These are phyloP conservation scores for Umimayanthus chanpuru DNA, from an alignment of 92 coral and sea anemone species.

Conservation along the genomic window DNA sequence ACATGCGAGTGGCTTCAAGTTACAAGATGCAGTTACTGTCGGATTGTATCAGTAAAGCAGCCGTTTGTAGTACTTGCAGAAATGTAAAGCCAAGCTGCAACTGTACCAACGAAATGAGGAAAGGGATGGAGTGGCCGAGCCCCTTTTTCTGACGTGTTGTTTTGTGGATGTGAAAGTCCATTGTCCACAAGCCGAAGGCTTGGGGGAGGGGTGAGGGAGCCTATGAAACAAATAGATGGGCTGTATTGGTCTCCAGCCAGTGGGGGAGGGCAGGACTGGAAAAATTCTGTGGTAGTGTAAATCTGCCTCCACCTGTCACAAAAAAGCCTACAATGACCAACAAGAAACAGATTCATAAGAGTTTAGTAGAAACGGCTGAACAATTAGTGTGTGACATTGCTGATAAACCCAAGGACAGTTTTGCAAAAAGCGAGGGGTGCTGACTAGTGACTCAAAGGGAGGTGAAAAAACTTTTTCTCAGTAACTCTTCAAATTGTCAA, in stretches of 20 bases:
- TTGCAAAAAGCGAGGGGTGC: no score
- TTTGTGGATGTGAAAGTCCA: slow-evolving; percentile 38
- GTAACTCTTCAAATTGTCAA: no score
- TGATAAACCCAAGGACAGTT: slow-evolving; percentile 30
- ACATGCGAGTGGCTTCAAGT: no score
- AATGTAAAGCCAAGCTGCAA: slow-evolving; percentile 31
- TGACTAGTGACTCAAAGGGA: no score
- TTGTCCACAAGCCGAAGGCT: slow-evolving; percentile 33
- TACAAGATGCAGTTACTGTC: no score
- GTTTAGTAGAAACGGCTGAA: slow-evolving; percentile 55
- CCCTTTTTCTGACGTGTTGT: slow-evolving; percentile 36
- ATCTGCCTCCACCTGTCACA: slow-evolving; percentile 68
- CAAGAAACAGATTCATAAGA: slow-evolving; percentile 41
- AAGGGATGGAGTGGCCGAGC: no score
- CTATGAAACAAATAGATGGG: slow-evolving; percentile 56
- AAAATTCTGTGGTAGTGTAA: slow-evolving; percentile 33
- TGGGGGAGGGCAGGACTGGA: slow-evolving; percentile 14
- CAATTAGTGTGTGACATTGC: slow-evolving; percentile 54
- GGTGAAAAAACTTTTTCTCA: no score
- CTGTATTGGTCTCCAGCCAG: slow-evolving; percentile 18
- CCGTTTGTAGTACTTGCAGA: slow-evolving; percentile 3
- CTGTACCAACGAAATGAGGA: slow-evolving; percentile 41
- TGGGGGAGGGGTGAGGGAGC: slow-evolving; percentile 62
- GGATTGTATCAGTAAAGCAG: no score
- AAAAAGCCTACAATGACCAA: slow-evolving; percentile 54